These are phyloP conservation scores for Entosphenus tridentatus DNA, from an alignment of 2,113 vertebrate species.

Conservation along the genomic window DNA sequence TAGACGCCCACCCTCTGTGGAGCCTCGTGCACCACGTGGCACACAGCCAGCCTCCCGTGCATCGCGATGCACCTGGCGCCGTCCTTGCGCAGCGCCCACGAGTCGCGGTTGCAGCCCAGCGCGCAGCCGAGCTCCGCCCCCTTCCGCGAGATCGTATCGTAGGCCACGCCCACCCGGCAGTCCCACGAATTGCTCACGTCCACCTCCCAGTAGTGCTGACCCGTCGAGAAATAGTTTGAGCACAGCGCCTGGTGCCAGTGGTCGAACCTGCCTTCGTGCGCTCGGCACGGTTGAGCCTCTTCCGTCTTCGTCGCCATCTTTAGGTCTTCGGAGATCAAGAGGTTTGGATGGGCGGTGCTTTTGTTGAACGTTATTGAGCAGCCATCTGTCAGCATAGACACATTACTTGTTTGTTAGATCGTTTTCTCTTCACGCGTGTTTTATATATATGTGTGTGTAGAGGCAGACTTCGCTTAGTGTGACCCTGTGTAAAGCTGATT, in stretches of 20 bases:
- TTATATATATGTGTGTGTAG: too few relatives aligned
- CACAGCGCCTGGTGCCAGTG: neutral
- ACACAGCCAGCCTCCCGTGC: neutral
- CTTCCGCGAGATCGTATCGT: neutral
- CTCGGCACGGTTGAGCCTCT: neutral
- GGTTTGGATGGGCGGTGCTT: neutral
- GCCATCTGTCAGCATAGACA: neutral
- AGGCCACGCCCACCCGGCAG: neutral
- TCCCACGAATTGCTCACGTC: neutral
- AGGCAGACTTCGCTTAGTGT: too few relatives aligned
- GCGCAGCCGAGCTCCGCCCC: neutral
- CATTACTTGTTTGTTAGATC: too few relatives aligned
- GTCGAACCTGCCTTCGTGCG: conserved; percentile 3
- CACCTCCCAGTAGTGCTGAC: conserved; percentile 3
- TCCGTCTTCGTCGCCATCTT: conserved; percentile 2
- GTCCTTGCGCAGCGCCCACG: neutral
- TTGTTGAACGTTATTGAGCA: neutral
- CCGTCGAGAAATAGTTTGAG: neutral
- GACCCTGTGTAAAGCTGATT: too few relatives aligned
- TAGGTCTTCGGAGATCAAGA: neutral
- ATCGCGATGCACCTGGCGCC: neutral
- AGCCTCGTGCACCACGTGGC: neutral
- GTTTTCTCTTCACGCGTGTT: too few relatives aligned
- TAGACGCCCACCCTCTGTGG: neutral
- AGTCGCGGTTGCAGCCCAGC: neutral